phyloP scores from a whole-genome alignment of 2,113 vertebrate genomes.

The Romanogobio albipinnatus region DNA sequence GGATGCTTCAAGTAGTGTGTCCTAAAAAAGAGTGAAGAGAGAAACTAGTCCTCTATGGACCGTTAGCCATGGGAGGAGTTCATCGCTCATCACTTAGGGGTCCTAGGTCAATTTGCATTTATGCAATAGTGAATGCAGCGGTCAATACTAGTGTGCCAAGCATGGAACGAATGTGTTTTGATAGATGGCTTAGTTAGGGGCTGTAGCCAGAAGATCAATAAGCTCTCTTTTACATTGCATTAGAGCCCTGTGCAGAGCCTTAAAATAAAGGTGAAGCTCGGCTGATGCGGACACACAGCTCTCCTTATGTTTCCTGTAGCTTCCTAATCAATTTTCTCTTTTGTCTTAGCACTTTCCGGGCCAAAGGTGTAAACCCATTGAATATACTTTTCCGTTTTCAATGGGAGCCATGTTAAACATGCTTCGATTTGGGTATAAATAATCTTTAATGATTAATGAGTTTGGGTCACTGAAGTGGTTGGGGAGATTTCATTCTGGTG shows the following conservation, averaged over 20 bases:
- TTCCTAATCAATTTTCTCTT: slow-evolving; percentile 9
- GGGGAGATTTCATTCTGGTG: slow-evolving; percentile 8
- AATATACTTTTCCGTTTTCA: slow-evolving; percentile 14
- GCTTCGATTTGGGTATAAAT: slow-evolving; percentile 11
- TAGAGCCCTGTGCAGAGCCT: slow-evolving; percentile 24
- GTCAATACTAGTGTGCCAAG: slow-evolving; percentile 44
- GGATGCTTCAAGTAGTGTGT: not conserved
- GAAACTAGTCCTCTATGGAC: not conserved
- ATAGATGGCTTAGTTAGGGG: slow-evolving; percentile 44
- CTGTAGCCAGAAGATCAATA: slow-evolving; percentile 43
- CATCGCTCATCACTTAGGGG: slow-evolving; percentile 20
- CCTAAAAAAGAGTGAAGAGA: not conserved
- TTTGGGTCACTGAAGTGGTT: slow-evolving; percentile 7
- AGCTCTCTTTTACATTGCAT: slow-evolving; percentile 48
- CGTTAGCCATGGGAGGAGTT: slow-evolving; percentile 17
- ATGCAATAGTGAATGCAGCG: slow-evolving; percentile 29
- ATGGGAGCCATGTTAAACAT: slow-evolving; percentile 22
- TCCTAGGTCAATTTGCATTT: slow-evolving; percentile 49
- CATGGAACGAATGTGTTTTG: slow-evolving; percentile 41
- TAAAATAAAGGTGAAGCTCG: slow-evolving; percentile 45
- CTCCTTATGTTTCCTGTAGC: not conserved
- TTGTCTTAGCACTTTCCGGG: not conserved
- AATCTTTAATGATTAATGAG: slow-evolving; percentile 26
- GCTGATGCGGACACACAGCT: not conserved
- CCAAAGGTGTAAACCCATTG: slow-evolving; percentile 15